A percentile compares a stretch with the other conserved stretches of the same genome.
Evolutionary conservation across 2,888 invertebrate species (phyloP).

Genomic region (Tenthredo distinguenda): DNA sequence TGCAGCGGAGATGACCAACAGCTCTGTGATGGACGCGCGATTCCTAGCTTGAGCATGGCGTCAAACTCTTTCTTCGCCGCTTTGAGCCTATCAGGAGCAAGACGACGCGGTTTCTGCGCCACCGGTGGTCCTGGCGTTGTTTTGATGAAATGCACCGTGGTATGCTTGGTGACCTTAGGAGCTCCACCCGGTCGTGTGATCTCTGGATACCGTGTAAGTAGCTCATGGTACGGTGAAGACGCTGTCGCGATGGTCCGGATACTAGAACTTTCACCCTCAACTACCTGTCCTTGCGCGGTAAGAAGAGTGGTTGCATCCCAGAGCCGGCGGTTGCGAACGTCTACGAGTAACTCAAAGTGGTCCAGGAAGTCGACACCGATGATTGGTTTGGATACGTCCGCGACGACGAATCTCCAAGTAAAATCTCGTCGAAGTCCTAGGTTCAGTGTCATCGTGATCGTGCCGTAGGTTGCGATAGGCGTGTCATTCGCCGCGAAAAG

Average conservation of each 20-base stretch:
- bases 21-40: too few relatives aligned
- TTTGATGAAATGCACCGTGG: constrained; percentile 62
- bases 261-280: background rate
- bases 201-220: constrained; percentile 53
- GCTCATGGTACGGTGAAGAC: constrained; percentile 48
- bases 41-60: too few relatives aligned
- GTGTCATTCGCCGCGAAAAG: constrained; percentile 70
- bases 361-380: constrained; percentile 70
- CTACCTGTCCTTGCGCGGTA: constrained; percentile 36
- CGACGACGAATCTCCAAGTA: constrained; percentile 68
- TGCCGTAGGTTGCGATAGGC: constrained; percentile 68
- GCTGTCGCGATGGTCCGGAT: constrained; percentile 36
- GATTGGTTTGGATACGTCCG: constrained; percentile 69
- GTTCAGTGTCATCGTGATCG: constrained; percentile 59
- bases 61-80: constrained; percentile 42
- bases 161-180: constrained; percentile 53
- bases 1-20: too few relatives aligned
- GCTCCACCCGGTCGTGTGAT: constrained; percentile 53
- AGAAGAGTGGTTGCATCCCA: constrained; percentile 57
- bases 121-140: constrained; percentile 64
- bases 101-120: constrained; percentile 63
- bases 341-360: constrained; percentile 68
- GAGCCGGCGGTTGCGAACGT: constrained; percentile 61
- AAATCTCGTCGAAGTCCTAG: constrained; percentile 67
- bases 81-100: constrained; percentile 61